phyloP scores from a whole-genome alignment of 2,113 vertebrate genomes.

The Seriola rivoliana region DNA sequence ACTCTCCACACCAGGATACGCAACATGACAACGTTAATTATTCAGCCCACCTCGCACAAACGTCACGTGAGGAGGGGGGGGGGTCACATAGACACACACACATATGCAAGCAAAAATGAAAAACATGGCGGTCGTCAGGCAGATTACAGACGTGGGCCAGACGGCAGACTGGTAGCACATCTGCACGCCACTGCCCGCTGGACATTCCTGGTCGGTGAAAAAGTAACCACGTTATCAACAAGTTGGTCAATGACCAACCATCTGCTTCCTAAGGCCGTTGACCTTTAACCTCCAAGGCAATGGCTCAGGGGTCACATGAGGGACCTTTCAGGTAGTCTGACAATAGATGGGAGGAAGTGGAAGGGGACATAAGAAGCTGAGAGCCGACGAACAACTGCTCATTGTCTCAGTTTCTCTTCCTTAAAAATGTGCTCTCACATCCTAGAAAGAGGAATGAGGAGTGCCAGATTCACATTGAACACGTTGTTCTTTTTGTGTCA shows the following conservation, averaged over 20 bases:
- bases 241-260: constrained; percentile 67
- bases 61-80: constrained; percentile 26
- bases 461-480: constrained; percentile 11
- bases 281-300: constrained; percentile 63
- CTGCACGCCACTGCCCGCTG: not conserved
- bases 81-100: too few species aligned
- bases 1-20: constrained; percentile 67
- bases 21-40: constrained; percentile 81
- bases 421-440: not conserved
- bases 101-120: not conserved
- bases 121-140: constrained; percentile 61
- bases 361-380: constrained; percentile 11
- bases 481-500: constrained; percentile 32
- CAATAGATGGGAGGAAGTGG: constrained; percentile 60
- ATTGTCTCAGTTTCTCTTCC: not conserved
- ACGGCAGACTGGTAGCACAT: not conserved
- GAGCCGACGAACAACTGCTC: constrained; percentile 2
- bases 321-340: constrained; percentile 58
- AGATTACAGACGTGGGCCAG: constrained; percentile 62
- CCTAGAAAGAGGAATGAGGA: constrained; percentile 7
- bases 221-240: constrained; percentile 47
- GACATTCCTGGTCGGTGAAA: constrained; percentile 29
- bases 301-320: constrained; percentile 37
- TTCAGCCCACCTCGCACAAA: constrained; percentile 63
- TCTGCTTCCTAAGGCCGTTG: constrained; percentile 60